Evolutionary conservation across 2,888 invertebrate genomes (phyloP).

Genomic region (Drosophila ochracea): DNA sequence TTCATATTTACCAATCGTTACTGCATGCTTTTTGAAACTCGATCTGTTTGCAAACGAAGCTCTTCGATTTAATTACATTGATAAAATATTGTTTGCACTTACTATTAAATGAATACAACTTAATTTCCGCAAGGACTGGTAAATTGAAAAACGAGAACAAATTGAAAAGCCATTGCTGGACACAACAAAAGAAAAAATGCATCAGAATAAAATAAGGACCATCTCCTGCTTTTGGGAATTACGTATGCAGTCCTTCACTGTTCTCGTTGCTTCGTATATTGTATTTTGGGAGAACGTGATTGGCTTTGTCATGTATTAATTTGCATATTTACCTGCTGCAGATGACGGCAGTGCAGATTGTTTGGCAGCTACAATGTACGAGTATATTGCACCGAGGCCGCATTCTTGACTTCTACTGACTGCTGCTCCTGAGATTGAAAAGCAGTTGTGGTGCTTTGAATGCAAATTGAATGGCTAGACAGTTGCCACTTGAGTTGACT

Average conservation of each 20-base stretch:
- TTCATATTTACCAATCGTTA: background rate
- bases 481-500: conserved; percentile 44
- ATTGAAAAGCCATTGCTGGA: conserved; percentile 54
- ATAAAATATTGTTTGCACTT: background rate
- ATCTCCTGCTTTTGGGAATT: conserved; percentile 31
- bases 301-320: conserved; percentile 69
- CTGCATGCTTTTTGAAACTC: background rate
- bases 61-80: background rate
- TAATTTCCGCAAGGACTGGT: conserved; percentile 64
- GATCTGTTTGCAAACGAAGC: background rate
- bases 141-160: conserved; percentile 25
- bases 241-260: conserved; percentile 45
- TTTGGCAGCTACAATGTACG: conserved; percentile 36
- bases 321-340: conserved; percentile 73
- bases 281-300: conserved; percentile 57
- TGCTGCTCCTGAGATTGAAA: conserved; percentile 42
- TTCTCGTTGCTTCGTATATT: conserved; percentile 9
- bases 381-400: conserved; percentile 34
- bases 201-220: background rate
- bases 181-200: conserved; percentile 33
- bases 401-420: conserved; percentile 8
- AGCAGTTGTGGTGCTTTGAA: conserved; percentile 32
- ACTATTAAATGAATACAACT: conserved; percentile 28
- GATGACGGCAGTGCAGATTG: conserved; percentile 18
- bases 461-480: conserved; percentile 58